phyloP scores from a whole-genome alignment of 1,140 invertebrate genomes.

The Diorhabda elongata region DNA sequence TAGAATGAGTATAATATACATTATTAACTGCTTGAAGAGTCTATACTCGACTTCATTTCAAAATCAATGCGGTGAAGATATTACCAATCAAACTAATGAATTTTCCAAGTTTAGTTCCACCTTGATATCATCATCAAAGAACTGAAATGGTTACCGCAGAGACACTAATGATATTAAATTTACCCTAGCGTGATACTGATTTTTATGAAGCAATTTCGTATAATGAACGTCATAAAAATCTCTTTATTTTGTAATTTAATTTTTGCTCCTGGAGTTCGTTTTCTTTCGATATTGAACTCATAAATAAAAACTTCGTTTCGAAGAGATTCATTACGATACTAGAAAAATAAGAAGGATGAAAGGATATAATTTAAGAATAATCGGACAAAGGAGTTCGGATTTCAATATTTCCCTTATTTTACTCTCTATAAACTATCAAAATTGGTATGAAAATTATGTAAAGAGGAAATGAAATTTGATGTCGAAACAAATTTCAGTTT shows the following conservation, averaged over 20 bases:
- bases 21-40: not conserved
- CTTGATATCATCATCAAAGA: not conserved
- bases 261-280: not conserved
- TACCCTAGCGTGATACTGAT: constrained; percentile 4
- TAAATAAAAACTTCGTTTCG: constrained; percentile 4
- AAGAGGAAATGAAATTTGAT: not conserved
- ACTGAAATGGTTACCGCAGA: not conserved
- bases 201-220: constrained; percentile 11
- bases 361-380: not conserved
- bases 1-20: no score
- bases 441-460: not conserved
- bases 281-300: constrained; percentile 5
- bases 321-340: not conserved
- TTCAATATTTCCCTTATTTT: not conserved
- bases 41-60: not conserved
- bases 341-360: not conserved
- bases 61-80: not conserved
- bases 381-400: not conserved
- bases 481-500: no score
- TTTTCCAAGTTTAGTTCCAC: not conserved
- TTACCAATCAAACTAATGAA: constrained; percentile 8
- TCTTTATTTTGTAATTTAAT: constrained; percentile 12
- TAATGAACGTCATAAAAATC: constrained; percentile 10
- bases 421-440: not conserved
- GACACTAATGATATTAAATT: constrained; percentile 5